Evolutionary conservation across 2,113 vertebrate genomes (phyloP), one percentile per base, ranked within the genome.

Genomic region (Pseudorasbora parva): DNA sequence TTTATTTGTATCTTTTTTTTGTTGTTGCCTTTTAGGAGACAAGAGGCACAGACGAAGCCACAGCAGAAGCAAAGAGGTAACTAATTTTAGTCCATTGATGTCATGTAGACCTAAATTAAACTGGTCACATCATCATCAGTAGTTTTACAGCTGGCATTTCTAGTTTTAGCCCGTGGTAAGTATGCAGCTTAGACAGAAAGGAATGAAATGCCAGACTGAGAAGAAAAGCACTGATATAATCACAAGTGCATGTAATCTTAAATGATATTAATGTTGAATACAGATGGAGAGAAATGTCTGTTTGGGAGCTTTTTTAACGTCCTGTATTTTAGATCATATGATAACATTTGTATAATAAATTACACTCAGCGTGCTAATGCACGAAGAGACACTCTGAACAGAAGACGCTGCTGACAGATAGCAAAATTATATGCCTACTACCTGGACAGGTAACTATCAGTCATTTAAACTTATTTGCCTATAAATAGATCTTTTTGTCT

Each of bases 271-370:
- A 85, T 82, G 7, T 85, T 80, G 59, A 90, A 91, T 82, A 85
- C 84, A 87, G 89, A 88, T 92, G 88, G 90, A 91, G 87, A 89
- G 91, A 88, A 86, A 60, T 87, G 90, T 90, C 93, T 95, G 92
- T 92, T 90, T 97, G 96, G 95, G 95, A 95, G 94, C 94, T 64
- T 88, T 97, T 94, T 97, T 95, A 96, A 96, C 97, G 95, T 94
- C 95, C 93, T 95, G 96, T 99, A 96, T 96, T 92, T 72, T 96
- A 98, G 96, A 94, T 97, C 97, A 97, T 95, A 98, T 99, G 97
- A 99, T 99, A 99, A 99, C 98, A 98, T 99, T 98, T 99, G 95
- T 99, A 98, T 96, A 98, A 99, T 98, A 97, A 99, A 99, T 99
- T 97, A 98, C 97, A 99, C 98, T 99, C 98, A 99, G 98, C 98